phyloP scores from a whole-genome alignment of 2,888 invertebrate species.

The Troides oblongomaculatus region DNA sequence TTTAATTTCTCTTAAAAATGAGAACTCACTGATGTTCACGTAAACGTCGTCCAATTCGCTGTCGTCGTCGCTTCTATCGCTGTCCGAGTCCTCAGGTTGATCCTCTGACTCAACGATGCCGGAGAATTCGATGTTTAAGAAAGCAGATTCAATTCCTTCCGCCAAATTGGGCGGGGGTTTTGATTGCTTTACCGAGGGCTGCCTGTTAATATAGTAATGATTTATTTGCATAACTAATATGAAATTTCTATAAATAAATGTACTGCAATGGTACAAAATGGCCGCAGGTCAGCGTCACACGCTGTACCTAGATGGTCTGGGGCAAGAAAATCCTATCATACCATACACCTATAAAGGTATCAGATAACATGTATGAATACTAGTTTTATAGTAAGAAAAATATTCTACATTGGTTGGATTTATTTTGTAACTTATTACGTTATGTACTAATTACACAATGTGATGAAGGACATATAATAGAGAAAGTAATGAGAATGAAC shows the following conservation, averaged over 20 bases:
- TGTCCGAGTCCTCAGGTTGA: conserved; percentile 60
- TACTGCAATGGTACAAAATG: too few relatives aligned
- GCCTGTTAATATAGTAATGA: conserved; percentile 43
- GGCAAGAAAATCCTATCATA: too few relatives aligned
- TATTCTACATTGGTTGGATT: too few relatives aligned
- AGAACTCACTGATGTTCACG: conserved; percentile 66
- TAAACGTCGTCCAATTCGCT: conserved; percentile 70
- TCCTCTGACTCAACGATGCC: conserved; percentile 76
- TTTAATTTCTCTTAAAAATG: background rate
- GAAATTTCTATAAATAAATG: background rate
- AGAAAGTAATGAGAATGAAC: too few relatives aligned
- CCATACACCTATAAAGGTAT: too few relatives aligned
- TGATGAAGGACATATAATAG: too few relatives aligned
- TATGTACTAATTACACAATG: too few relatives aligned
- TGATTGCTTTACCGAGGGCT: conserved; percentile 65
- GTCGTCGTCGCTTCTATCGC: conserved; percentile 67
- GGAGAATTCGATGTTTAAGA: conserved; percentile 76
- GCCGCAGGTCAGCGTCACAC: too few relatives aligned
- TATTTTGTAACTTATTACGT: too few relatives aligned
- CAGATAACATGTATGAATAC: too few relatives aligned
- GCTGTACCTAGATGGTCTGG: too few relatives aligned
- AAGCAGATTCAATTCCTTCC: conserved; percentile 75
- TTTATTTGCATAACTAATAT: background rate
- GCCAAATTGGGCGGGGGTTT: conserved; percentile 70
- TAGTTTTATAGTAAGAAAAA: too few relatives aligned